Conservation (phyloP, 2,113 vertebrate genomes). For the Syngnathoides biaculeatus region DNA sequence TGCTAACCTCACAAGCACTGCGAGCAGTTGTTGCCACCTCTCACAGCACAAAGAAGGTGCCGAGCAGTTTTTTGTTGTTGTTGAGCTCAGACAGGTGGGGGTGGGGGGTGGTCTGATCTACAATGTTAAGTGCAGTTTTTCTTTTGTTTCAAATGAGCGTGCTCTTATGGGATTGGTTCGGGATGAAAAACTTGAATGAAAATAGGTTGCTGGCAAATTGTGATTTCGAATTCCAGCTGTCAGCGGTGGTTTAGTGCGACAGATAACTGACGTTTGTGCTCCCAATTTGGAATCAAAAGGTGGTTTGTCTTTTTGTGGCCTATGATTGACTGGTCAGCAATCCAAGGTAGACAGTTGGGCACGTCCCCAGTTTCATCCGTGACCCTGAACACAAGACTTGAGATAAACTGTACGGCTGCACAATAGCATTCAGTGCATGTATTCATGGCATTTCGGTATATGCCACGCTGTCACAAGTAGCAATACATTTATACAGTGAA, state of each 20-base stretch:
- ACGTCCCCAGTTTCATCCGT: too few relatives aligned
- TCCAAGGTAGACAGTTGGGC: too few relatives aligned
- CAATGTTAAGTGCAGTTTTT: constrained; percentile 59
- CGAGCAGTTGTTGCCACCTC: constrained; percentile 71
- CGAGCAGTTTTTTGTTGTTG: constrained; percentile 38
- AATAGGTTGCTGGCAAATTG: not conserved
- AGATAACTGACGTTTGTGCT: not conserved
- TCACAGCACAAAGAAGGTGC: constrained; percentile 74
- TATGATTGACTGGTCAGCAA: too few relatives aligned
- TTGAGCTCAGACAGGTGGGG: constrained; percentile 19
- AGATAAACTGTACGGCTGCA: too few relatives aligned
- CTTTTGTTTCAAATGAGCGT: constrained; percentile 63
- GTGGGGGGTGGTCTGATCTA: constrained; percentile 17
- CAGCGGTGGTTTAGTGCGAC: not conserved
- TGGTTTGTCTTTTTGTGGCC: too few relatives aligned
- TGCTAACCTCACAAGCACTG: constrained; percentile 28
- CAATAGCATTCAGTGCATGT: too few relatives aligned
- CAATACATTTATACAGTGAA: too few relatives aligned
- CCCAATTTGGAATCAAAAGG: not conserved
- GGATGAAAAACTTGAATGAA: not conserved
- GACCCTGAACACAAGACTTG: too few relatives aligned
- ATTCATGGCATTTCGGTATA: too few relatives aligned
- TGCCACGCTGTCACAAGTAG: too few relatives aligned
- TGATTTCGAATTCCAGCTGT: constrained; percentile 2
- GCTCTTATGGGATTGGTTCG: constrained; percentile 45